Evolutionary conservation across 2,113 vertebrate genomes (phyloP).

Genomic region (Ranitomeya imitator): DNA sequence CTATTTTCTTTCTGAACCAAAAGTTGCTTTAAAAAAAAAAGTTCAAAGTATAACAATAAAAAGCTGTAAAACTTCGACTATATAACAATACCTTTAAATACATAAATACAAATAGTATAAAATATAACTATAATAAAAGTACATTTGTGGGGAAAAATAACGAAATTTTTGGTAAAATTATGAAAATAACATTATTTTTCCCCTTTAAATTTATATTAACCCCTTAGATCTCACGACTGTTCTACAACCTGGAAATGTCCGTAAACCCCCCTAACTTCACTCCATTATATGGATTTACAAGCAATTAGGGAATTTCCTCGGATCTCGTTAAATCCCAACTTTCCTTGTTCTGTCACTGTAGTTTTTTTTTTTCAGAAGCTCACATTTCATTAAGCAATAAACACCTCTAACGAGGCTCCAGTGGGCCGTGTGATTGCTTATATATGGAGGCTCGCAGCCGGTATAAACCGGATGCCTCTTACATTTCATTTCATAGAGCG

Average conservation of each 20-base stretch:
- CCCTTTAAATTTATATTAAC: not conserved
- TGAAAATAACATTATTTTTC: not conserved
- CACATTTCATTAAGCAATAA: slow-evolving; percentile 55
- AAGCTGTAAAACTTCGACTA: no score
- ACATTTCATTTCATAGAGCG: not conserved
- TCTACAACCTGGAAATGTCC: not conserved
- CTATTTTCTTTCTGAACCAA: not conserved
- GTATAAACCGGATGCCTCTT: slow-evolving; percentile 5
- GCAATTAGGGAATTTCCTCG: slow-evolving; percentile 7
- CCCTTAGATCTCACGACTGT: not conserved
- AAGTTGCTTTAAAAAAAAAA: not conserved
- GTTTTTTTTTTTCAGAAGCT: not conserved
- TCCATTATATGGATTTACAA: not conserved
- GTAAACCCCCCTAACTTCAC: not conserved
- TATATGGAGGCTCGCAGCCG: not conserved
- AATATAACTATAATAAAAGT: not conserved
- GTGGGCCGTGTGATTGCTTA: slow-evolving; percentile 39
- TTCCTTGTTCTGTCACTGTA: slow-evolving; percentile 3
- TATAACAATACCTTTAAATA: not conserved
- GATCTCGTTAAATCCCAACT: not conserved
- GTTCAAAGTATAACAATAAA: not conserved
- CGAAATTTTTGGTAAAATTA: not conserved
- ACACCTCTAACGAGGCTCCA: slow-evolving; percentile 43
- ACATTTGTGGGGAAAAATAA: not conserved
- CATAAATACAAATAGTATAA: not conserved